Evolutionary conservation across 2,888 invertebrate genomes (phyloP), one percentile per base, ranked within the genome.

Genomic region (Vanessa cardui): DNA sequence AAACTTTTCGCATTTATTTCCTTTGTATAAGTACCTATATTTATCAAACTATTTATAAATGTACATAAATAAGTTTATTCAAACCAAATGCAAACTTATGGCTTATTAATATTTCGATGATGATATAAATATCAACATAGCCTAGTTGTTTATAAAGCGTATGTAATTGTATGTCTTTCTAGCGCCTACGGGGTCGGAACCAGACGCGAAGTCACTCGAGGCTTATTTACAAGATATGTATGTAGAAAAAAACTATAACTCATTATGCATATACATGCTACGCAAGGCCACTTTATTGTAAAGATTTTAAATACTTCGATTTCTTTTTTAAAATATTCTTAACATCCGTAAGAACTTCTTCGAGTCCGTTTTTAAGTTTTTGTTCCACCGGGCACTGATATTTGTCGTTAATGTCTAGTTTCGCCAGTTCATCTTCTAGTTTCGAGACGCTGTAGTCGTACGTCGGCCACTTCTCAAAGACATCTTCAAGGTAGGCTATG

Each of bases 261-360:
- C 60, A 66, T 71, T 63, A 63, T 67, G 47, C 20, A 49, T 45
- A 49, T 20, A 63, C 64, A 71, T 59, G 20, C 50, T 39, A 58
- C 46, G 39, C 49, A 78, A 77, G 77, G 78, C 76, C 79, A 81
- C 83, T 76, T 87, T 83, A 90, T 79, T 86, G 85, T 72, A 88
- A 79, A 78, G 82, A 87, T 77, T 90, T 91, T 68, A 94, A 81
- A 76, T 94, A 92, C 81, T 94, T 94, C 7, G 88, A 79, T 87
- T 94, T 95, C 74, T 87, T 90, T 76, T 92, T 93, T 67, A 95
- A 82, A 73, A 94, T 87, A 74, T 90, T 87, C 73, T 87, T 89
- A 9, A 94, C 82, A 73, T 94, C 94, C 49, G 84, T 87, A 18
- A 94, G 78, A 75, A 94, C 91, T 7, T 90, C 89, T 7, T 84